Evolutionary conservation across 1,140 invertebrate genomes (phyloP).

Genomic region (Asobara japonica): DNA sequence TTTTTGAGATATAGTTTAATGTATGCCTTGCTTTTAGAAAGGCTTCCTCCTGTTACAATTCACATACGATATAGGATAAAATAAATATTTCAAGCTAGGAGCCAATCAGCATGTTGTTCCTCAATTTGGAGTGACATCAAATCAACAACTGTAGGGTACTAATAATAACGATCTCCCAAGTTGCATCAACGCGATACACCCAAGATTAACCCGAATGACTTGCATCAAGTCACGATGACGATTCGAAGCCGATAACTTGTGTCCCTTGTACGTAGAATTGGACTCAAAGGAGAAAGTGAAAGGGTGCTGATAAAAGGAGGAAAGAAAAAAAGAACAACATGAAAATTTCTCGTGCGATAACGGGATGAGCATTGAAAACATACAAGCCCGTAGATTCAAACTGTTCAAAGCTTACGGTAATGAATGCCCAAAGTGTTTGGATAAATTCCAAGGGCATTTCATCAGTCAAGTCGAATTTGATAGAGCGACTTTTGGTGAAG

Average conservation of each 20-base stretch:
- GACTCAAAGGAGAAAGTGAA: slow-evolving; percentile 10
- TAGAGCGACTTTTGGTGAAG: background rate
- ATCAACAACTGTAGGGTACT: background rate
- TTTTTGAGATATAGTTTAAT: too few relatives aligned
- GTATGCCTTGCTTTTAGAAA: too few relatives aligned
- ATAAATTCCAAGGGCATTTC: background rate
- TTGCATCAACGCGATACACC: background rate
- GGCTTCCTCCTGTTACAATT: too few relatives aligned
- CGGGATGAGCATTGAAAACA: background rate
- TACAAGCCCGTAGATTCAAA: background rate
- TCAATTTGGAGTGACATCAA: background rate
- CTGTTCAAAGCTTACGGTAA: too few relatives aligned
- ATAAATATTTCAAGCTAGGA: background rate
- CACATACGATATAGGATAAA: background rate
- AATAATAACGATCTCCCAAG: slow-evolving; percentile 14
- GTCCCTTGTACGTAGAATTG: background rate
- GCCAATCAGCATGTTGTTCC: slow-evolving; percentile 1
- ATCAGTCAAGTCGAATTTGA: background rate
- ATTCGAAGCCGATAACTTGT: background rate
- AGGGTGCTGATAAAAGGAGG: background rate
- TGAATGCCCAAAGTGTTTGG: background rate
- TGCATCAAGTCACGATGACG: slow-evolving; percentile 28
- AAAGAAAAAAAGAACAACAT: too few relatives aligned
- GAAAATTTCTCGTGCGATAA: background rate
- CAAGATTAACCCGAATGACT: slow-evolving; percentile 34